These are phyloP conservation scores for Hemiscyllium ocellatum DNA, from an alignment of 2,113 vertebrate genomes.

Conservation along the genomic window DNA sequence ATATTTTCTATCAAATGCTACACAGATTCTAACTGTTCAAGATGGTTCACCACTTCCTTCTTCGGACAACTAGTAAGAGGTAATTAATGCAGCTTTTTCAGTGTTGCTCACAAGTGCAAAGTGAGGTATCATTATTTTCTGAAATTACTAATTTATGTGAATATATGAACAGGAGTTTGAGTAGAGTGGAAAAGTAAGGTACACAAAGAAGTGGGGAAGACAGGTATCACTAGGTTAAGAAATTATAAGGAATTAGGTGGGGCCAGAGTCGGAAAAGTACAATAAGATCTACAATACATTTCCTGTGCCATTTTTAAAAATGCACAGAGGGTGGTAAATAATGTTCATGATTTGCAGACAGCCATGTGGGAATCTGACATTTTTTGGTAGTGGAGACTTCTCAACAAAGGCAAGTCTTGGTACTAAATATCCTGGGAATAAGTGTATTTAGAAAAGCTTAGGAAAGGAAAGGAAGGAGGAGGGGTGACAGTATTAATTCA, in stretches of 20 bases:
- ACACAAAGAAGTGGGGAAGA: too few species aligned
- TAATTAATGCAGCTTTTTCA: not conserved
- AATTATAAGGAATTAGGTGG: too few species aligned
- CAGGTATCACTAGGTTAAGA: too few species aligned
- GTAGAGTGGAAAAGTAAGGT: not conserved
- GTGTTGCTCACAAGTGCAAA: not conserved
- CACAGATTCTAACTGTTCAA: not conserved
- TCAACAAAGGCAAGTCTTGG: not conserved
- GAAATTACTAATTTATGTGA: not conserved
- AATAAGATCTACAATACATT: not conserved
- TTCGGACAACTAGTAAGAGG: not conserved
- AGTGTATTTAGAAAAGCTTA: not conserved
- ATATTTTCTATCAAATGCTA: not conserved
- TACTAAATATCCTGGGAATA: not conserved
- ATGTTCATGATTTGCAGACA: not conserved
- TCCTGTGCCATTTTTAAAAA: not conserved
- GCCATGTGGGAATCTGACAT: not conserved
- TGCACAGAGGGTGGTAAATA: not conserved
- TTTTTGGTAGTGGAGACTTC: not conserved
- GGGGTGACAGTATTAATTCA: not conserved
- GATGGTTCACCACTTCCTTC: not conserved
- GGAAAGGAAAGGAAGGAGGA: not conserved
- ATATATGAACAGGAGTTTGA: not conserved
- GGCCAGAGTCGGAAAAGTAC: not conserved
- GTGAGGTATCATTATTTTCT: not conserved